phyloP scores from a whole-genome alignment of 2,888 invertebrate species.

The Lycocerus yunnanus region DNA sequence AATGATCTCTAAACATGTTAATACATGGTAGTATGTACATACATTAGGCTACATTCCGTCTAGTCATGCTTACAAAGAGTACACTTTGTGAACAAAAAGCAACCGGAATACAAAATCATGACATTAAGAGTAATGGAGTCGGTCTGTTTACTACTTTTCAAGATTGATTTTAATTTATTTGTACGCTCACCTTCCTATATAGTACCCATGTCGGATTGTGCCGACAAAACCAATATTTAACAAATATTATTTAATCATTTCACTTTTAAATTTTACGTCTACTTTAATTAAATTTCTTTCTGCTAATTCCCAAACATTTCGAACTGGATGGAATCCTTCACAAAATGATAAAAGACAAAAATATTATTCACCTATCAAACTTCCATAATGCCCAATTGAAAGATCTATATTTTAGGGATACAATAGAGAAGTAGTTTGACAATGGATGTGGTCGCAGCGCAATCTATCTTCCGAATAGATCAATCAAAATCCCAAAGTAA shows the following conservation, averaged over 20 bases:
- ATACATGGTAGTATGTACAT: constrained; percentile 30
- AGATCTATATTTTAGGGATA: constrained; percentile 38
- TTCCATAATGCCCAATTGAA: constrained; percentile 28
- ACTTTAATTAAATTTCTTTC: background rate
- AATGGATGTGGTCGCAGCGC: constrained; percentile 50
- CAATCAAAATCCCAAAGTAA: constrained; percentile 56
- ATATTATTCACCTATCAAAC: constrained; percentile 14
- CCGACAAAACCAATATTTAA: background rate
- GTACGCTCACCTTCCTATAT: constrained; percentile 7
- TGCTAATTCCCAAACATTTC: background rate
- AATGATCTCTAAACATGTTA: constrained; percentile 28
- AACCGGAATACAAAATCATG: constrained; percentile 30
- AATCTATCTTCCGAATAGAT: constrained; percentile 58
- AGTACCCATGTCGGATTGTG: too few species aligned
- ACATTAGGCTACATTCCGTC: constrained; percentile 30
- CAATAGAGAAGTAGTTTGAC: constrained; percentile 46
- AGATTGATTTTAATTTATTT: constrained; percentile 30
- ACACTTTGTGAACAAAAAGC: constrained; percentile 32
- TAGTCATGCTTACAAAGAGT: constrained; percentile 35
- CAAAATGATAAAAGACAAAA: constrained; percentile 10
- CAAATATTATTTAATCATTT: background rate
- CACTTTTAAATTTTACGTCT: background rate
- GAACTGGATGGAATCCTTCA: background rate
- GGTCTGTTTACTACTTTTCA: constrained; percentile 30
- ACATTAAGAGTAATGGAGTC: constrained; percentile 32